Conservation (phyloP, 2,113 vertebrate species). For the Elephas maximus region DNA sequence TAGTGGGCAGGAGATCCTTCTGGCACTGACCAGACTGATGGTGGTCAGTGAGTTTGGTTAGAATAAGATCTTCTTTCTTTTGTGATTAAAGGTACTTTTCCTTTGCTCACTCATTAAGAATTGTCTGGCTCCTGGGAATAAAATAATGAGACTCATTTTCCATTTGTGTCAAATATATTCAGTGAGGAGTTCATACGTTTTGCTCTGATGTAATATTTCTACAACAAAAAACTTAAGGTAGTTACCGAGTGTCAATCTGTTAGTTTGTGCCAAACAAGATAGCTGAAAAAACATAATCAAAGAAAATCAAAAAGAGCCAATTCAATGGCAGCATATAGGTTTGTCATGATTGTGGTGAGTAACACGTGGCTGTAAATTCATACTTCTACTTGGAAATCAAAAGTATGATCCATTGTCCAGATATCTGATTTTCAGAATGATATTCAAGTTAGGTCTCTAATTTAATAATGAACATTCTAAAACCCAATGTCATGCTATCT, state of each 20-base stretch:
- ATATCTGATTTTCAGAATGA: slow-evolving; percentile 25
- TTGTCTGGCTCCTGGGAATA: slow-evolving; percentile 12
- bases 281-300: background rate
- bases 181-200: slow-evolving; percentile 7
- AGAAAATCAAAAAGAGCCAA: background rate
- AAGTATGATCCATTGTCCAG: background rate
- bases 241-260: slow-evolving; percentile 27
- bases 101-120: background rate
- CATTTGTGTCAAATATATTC: slow-evolving; percentile 2
- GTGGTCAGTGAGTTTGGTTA: background rate
- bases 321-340: background rate
- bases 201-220: slow-evolving; percentile 1
- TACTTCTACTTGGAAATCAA: slow-evolving; percentile 34
- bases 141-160: background rate
- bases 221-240: background rate
- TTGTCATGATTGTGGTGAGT: background rate
- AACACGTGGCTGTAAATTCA: background rate
- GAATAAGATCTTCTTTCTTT: background rate
- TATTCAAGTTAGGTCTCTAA: background rate
- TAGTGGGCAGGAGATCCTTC: background rate
- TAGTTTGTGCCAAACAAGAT: slow-evolving; percentile 52
- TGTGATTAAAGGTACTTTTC: background rate
- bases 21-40: background rate
- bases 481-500: background rate
- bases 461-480: slow-evolving; percentile 2